Evolutionary conservation across 2,113 vertebrate genomes (phyloP).

Genomic region (Myrmecophaga tridactyla): DNA sequence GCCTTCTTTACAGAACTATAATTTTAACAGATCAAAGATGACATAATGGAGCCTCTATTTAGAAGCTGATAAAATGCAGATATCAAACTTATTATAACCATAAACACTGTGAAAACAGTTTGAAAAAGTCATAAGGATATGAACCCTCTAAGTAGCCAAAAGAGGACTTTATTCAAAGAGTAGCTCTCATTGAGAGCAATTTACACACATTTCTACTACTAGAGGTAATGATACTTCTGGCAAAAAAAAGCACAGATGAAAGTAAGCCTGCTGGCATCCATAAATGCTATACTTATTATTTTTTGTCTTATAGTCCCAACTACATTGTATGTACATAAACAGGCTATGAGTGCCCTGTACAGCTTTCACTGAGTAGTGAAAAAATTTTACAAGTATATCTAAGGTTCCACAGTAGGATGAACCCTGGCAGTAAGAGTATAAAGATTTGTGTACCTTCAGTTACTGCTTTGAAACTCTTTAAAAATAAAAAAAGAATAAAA

Average conservation of each 20-base stretch:
- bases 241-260: background rate
- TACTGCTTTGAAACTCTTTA: constrained; percentile 33
- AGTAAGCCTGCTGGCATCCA: background rate
- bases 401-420: background rate
- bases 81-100: constrained; percentile 24
- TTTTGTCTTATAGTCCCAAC: background rate
- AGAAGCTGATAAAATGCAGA: constrained; percentile 20
- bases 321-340: background rate
- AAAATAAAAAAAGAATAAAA: background rate
- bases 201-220: constrained; percentile 3
- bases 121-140: constrained; percentile 31
- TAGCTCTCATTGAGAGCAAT: background rate
- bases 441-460: background rate
- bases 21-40: constrained; percentile 32
- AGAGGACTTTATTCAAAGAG: background rate
- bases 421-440: background rate
- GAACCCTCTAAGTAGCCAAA: background rate
- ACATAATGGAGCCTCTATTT: constrained; percentile 15
- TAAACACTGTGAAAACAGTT: background rate
- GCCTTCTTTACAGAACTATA: background rate
- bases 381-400: constrained; percentile 3
- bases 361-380: constrained; percentile 17
- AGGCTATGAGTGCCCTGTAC: background rate
- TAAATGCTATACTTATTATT: background rate
- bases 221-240: background rate